Evolutionary conservation across 2,113 vertebrate genomes (phyloP), one percentile per base, ranked within the genome.

Genomic region (Epinephelus lanceolatus): DNA sequence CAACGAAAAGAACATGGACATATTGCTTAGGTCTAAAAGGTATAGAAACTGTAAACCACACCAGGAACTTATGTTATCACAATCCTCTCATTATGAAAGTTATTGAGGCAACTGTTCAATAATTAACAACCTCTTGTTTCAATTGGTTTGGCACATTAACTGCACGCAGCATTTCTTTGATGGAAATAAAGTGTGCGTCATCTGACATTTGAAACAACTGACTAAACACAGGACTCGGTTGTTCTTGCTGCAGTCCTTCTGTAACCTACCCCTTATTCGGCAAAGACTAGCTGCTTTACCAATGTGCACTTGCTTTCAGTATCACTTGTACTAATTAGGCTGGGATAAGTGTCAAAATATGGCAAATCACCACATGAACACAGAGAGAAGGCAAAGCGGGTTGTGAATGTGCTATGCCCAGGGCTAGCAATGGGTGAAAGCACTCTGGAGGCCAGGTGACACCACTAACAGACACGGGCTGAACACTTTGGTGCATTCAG

Each of bases 291-390:
- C 68, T 55, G 33, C 76, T 55, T 55, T 47, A 68, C 45, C 23
- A 53, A 47, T 25, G 23, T 15, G 56, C 56, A 42, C 57, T 62
- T 17, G 11, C 47, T 37, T 21, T 49, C 47, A 53, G 6, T 14
- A 77, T 51, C 12, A 60, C 15, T 65, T 40, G 25, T 21, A 42
- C 60, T 65, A 66, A 71, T 83, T 27, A 66, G 27, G 8, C 17
- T 33, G 18, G n/a, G 13, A 63, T 13, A 47, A 37, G 18, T 63
- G 59, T 71, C 51, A 55, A 27, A 63, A 56, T 63, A 33, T 8
- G 17, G 11, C 37, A 53, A 3, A 45, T 70, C 13, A 7, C 33
- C 17, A 71, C 37, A 21, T 21, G 47, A 42, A 60, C 13, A 52
- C 3, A 9, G 15, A 60, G 7, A 68, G 10, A 25, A 68, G 23